These are phyloP conservation scores for Ageneiosus marmoratus DNA, from an alignment of 2,113 vertebrate species.

Conservation along the genomic window DNA sequence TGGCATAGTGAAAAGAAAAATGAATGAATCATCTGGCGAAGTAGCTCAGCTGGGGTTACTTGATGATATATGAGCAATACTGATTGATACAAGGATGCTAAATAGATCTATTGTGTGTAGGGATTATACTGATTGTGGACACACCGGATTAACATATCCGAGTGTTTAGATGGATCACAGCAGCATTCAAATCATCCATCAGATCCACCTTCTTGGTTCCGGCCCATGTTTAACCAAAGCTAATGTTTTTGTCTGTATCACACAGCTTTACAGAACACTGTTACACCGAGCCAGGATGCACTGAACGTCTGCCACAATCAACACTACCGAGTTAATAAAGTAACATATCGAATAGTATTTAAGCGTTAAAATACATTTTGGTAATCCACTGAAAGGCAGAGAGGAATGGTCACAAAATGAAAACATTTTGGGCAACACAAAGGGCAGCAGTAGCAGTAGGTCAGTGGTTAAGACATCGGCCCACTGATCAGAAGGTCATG, in stretches of 20 bases:
- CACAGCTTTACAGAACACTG: neutral
- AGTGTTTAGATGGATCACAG: neutral
- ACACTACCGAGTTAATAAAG: conserved; percentile 23
- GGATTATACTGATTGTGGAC: neutral
- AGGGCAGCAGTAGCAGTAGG: no score
- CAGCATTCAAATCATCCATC: neutral
- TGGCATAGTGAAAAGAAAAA: neutral
- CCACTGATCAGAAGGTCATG: no score
- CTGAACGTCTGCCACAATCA: conserved; percentile 18
- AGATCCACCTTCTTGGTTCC: neutral
- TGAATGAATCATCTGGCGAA: neutral
- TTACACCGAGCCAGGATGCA: conserved; percentile 10
- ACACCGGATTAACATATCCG: no score
- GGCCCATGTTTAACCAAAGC: neutral
- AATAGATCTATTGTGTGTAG: no score
- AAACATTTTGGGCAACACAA: no score
- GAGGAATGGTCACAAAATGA: neutral
- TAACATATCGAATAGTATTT: neutral
- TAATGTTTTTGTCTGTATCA: neutral
- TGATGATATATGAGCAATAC: neutral
- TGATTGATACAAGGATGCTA: neutral
- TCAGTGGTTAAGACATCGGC: no score
- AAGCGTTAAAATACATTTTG: neutral
- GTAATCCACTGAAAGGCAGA: neutral
- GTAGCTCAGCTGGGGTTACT: neutral